phyloP scores from a whole-genome alignment of 2,797 vertebrate genomes.

The Oryzias sinensis region DNA sequence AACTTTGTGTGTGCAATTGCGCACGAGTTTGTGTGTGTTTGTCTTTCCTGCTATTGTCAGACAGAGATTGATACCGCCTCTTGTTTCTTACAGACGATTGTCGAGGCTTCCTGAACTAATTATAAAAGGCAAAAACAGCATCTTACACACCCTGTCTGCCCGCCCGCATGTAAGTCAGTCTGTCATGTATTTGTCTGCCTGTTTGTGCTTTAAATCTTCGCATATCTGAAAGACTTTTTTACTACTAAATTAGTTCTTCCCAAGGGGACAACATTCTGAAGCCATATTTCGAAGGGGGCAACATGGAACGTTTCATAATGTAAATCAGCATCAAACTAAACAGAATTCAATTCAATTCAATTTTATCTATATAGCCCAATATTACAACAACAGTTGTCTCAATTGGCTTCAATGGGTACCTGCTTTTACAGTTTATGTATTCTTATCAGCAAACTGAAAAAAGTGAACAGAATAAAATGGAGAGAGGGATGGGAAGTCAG shows the following conservation, averaged over 20 bases:
- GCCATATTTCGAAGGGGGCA: not conserved
- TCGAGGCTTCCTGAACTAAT: conserved; percentile 98
- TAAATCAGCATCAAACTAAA: not conserved
- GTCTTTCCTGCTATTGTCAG: conserved; percentile 99
- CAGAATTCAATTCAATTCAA: no score
- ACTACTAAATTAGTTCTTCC: conserved; percentile 2
- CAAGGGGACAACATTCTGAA: not conserved
- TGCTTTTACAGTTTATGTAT: not conserved
- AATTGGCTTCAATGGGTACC: no score
- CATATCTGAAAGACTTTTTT: not conserved
- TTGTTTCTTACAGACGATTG: conserved; percentile 98
- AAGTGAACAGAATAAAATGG: conserved; percentile 1
- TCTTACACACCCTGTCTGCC: conserved; percentile 82
- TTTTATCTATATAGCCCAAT: no score
- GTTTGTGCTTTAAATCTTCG: conserved; percentile 13
- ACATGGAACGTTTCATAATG: not conserved
- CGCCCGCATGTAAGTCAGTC: conserved; percentile 27
- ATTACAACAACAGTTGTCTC: no score
- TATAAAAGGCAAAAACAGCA: conserved; percentile 99
- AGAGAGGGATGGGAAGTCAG: conserved; percentile 23
- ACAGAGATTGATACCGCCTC: conserved; percentile 93
- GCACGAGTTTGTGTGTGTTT: conserved; percentile 55
- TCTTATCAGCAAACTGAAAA: conserved; percentile 1
- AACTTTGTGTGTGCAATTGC: conserved; percentile 50
- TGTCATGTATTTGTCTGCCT: conserved; percentile 14